Conservation (phyloP, 2,888 invertebrate genomes). For the Chironomus tentans region DNA sequence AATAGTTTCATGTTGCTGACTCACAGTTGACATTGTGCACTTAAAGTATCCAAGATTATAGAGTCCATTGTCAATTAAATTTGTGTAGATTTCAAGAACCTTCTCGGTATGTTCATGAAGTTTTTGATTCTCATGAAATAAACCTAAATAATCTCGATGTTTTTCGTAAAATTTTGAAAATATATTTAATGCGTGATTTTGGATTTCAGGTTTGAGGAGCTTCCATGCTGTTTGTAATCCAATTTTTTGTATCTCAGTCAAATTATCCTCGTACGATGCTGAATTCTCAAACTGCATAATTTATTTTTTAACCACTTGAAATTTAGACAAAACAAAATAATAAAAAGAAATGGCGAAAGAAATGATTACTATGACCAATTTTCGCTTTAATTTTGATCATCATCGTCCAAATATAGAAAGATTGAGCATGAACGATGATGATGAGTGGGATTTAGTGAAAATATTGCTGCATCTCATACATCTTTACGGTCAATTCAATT, state of each 20-base stretch:
- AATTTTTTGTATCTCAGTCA: background rate
- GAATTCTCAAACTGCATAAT: background rate
- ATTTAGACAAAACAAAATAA: background rate
- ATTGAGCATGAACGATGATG: background rate
- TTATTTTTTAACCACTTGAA: background rate
- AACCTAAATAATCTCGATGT: background rate
- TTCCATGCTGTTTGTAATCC: background rate
- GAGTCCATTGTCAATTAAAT: background rate
- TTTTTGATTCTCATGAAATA: background rate
- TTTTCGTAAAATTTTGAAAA: background rate
- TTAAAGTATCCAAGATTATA: background rate
- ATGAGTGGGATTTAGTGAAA: background rate
- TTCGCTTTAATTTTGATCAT: background rate
- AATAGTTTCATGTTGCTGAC: too few species aligned
- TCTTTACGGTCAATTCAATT: too few species aligned
- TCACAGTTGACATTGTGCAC: background rate
- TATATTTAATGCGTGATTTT: background rate
- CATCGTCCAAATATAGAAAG: background rate
- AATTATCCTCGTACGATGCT: background rate
- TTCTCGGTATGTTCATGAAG: background rate
- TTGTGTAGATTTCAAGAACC: background rate
- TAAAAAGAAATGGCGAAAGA: background rate
- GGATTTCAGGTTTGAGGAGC: background rate
- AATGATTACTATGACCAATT: slow-evolving; percentile 9
- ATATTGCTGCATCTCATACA: background rate